Percentiles rank a stretch among this genome's conserved stretches.
Evolutionary conservation across 2,888 invertebrate genomes (phyloP).

Genomic region (Diploptera punctata): DNA sequence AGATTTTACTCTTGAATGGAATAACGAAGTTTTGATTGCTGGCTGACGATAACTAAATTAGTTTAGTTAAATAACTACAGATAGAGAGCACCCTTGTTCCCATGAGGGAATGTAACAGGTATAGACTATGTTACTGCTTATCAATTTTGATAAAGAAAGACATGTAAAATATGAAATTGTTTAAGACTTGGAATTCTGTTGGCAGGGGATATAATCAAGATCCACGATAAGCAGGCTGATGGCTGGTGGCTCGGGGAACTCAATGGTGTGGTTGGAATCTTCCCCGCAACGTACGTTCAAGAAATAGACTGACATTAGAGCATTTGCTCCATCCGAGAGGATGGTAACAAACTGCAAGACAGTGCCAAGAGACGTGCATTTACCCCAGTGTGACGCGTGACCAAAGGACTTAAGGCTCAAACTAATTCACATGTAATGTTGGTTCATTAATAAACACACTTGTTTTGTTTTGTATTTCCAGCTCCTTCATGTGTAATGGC

Average conservation of each 20-base stretch:
- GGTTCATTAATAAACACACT: too few species aligned
- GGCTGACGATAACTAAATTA: too few species aligned
- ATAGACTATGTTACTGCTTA: too few species aligned
- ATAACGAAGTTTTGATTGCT: too few species aligned
- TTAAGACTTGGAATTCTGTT: too few species aligned
- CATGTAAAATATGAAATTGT: too few species aligned
- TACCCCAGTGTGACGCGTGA: background rate
- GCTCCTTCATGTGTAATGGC: background rate
- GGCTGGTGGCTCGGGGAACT: slow-evolving; percentile 96
- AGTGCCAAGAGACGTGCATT: background rate
- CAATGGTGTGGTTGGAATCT: slow-evolving; percentile 85
- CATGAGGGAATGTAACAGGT: too few species aligned
- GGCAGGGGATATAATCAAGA: slow-evolving; percentile 85
- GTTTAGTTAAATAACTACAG: too few species aligned
- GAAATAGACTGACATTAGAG: slow-evolving; percentile 60
- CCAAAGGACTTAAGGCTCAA: background rate
- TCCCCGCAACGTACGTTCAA: slow-evolving; percentile 94
- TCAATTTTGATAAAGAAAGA: too few species aligned
- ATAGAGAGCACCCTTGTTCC: too few species aligned
- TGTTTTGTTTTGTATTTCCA: background rate
- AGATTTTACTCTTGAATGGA: too few species aligned
- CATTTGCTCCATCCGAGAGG: background rate
- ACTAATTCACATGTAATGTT: too few species aligned
- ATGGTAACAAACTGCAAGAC: background rate
- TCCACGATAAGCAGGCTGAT: slow-evolving; percentile 89